Percentiles rank a stretch among this genome's conserved stretches.
These are phyloP conservation scores for Dromococcyx pavoninus DNA, from an alignment of 2,797 vertebrate genomes.

Conservation along the genomic window DNA sequence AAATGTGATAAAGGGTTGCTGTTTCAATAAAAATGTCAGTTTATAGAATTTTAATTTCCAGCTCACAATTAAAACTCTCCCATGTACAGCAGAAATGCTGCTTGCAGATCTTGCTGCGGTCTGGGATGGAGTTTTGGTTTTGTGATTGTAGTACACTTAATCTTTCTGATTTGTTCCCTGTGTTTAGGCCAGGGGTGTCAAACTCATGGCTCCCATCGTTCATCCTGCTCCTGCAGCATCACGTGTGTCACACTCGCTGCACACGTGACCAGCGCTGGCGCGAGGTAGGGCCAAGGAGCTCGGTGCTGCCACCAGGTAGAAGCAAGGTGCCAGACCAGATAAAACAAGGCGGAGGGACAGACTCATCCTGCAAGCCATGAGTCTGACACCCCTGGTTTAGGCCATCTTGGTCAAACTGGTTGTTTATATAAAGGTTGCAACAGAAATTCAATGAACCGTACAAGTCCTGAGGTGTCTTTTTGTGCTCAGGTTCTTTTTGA, in stretches of 20 bases:
- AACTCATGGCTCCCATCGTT: no score
- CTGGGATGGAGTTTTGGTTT: background rate
- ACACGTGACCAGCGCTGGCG: no score
- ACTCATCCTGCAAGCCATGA: no score
- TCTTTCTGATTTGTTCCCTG: conserved; percentile 15
- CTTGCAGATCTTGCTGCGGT: background rate
- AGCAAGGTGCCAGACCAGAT: no score
- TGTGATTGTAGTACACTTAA: background rate
- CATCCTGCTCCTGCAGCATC: no score
- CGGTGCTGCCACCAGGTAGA: no score
- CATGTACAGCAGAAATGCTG: background rate
- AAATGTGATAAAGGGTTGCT: conserved; percentile 20
- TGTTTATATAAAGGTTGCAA: background rate
- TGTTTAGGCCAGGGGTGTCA: no score
- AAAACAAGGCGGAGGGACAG: no score
- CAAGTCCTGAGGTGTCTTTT: conserved; percentile 28
- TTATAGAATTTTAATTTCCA: conserved; percentile 26
- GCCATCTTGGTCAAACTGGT: background rate
- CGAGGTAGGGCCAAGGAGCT: no score
- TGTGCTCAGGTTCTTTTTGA: background rate
- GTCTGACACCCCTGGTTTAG: no score
- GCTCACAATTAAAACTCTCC: conserved; percentile 11
- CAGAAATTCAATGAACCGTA: background rate
- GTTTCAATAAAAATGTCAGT: background rate
- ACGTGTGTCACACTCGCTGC: no score